These are phyloP conservation scores for Vulpes ferrilata DNA, from an alignment of 2,113 vertebrate genomes.

Conservation along the genomic window DNA sequence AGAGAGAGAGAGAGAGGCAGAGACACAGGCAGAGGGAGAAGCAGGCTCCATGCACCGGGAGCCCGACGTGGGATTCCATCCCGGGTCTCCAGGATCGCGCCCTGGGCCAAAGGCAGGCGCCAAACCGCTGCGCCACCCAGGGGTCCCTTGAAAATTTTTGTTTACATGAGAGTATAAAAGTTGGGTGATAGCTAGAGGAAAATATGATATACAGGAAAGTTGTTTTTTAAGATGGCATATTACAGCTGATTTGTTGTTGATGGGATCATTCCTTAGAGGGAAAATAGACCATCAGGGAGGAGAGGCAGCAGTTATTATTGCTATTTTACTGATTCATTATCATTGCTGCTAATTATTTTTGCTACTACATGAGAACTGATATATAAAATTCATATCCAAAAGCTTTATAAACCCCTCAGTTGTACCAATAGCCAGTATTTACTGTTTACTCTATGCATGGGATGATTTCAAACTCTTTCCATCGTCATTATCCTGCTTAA, in stretches of 20 bases:
- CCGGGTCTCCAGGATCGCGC: too few species aligned
- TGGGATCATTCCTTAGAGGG: background rate
- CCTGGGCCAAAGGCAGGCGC: too few species aligned
- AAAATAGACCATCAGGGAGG: background rate
- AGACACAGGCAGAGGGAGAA: too few species aligned
- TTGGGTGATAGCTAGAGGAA: background rate
- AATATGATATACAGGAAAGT: background rate
- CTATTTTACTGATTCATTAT: slow-evolving; percentile 9
- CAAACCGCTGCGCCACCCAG: too few species aligned
- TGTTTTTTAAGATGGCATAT: background rate
- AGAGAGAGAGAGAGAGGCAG: too few species aligned
- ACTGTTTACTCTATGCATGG: background rate
- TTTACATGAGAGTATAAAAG: background rate
- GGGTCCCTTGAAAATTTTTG: background rate
- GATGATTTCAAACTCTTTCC: background rate
- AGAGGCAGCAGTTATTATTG: background rate
- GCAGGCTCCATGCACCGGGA: too few species aligned
- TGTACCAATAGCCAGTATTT: background rate
- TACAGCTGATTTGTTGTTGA: background rate
- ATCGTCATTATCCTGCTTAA: background rate
- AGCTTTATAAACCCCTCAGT: background rate
- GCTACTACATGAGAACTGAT: background rate
- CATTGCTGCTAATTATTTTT: background rate
- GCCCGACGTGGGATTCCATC: too few species aligned
- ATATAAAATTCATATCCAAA: slow-evolving; percentile 35